Conservation (phyloP, 2,888 invertebrate species). For the Balanococcus diminutus region DNA sequence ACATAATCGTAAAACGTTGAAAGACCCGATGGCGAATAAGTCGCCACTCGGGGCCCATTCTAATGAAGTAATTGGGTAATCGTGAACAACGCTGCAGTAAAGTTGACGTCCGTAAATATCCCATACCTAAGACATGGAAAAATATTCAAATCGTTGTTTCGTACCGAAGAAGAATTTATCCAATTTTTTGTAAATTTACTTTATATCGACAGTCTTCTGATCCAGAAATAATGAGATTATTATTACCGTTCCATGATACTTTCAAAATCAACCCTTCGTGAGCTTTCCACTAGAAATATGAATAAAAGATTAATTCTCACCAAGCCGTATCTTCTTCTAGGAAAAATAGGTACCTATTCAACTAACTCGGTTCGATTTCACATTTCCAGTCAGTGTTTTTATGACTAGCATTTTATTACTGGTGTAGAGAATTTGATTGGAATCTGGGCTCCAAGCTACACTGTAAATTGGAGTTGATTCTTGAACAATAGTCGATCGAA, state of each 20-base stretch:
- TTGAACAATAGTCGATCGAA: slow-evolving; percentile 87
- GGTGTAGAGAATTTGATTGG: slow-evolving; percentile 66
- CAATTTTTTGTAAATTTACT: slow-evolving; percentile 63
- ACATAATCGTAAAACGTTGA: slow-evolving; percentile 89
- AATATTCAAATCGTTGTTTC: background rate
- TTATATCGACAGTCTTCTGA: slow-evolving; percentile 81
- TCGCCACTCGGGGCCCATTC: slow-evolving; percentile 92
- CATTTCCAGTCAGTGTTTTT: slow-evolving; percentile 67
- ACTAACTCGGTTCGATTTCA: slow-evolving; percentile 64
- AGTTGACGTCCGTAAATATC: slow-evolving; percentile 87
- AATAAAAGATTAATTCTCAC: background rate
- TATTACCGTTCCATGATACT: slow-evolving; percentile 68
- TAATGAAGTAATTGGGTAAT: slow-evolving; percentile 88
- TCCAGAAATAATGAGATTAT: slow-evolving; percentile 68
- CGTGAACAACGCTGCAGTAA: slow-evolving; percentile 82
- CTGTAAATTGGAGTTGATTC: slow-evolving; percentile 82
- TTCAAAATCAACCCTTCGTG: slow-evolving; percentile 90
- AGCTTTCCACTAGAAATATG: slow-evolving; percentile 82
- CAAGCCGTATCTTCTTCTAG: background rate
- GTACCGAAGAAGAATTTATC: too few species aligned
- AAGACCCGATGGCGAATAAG: slow-evolving; percentile 90
- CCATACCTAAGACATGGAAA: slow-evolving; percentile 75
- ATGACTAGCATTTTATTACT: slow-evolving; percentile 66
- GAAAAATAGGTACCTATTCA: background rate
- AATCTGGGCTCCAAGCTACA: slow-evolving; percentile 75